Base-by-base conservation (phyloP, 2,113 vertebrate species). In the Struthio camelus region DNA sequence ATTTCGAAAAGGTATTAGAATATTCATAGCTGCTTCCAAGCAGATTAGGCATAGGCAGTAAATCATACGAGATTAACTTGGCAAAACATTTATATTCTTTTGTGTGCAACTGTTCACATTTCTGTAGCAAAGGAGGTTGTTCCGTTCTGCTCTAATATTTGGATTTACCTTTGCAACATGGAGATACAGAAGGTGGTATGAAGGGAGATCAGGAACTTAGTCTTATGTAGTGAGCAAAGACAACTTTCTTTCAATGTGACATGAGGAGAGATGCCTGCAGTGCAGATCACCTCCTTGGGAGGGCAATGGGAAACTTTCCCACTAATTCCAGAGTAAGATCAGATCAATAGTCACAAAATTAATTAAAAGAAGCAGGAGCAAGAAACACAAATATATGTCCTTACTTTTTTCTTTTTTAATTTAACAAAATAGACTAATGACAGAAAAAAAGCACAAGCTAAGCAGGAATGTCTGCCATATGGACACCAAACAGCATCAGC, bases 61-160 rank as follows among this genome's bases (percentile, higher is more conserved):
- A 97, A 95, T 94, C 92, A 95, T 81, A 80, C 2, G 91, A 97
- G 93, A 96, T 94, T 93, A 97, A 95, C 79, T 90, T 95, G 90
- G 90, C 91, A 96, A 95, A 96, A 88, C 61, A 70, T 78, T 95
- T 94, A 80, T 70, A 91, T 94, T 92, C 90, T 85, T 92, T 96
- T 62, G 22, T 81, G 53, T 38, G 88, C 92, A 97, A 87, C 95
- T 96, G 94, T 93, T 94, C 95, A 77, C 78, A 94, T 77, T 85
- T 91, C 87, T 67, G 61, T 40, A 67, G 90, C 12, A 38, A 75
- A 90, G 54, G 71, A 87, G 76, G 88, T 81, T 77, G 79, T 91
- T 90, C 77, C 23, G 11, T 78, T 92, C 27, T 5, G n/a, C 48
- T 89, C 27, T 65, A 91, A 70, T 93, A 79, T 48, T 77, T 94